Evolutionary conservation across 1,140 invertebrate genomes (phyloP).

Genomic region (Octopus bimaculoides): DNA sequence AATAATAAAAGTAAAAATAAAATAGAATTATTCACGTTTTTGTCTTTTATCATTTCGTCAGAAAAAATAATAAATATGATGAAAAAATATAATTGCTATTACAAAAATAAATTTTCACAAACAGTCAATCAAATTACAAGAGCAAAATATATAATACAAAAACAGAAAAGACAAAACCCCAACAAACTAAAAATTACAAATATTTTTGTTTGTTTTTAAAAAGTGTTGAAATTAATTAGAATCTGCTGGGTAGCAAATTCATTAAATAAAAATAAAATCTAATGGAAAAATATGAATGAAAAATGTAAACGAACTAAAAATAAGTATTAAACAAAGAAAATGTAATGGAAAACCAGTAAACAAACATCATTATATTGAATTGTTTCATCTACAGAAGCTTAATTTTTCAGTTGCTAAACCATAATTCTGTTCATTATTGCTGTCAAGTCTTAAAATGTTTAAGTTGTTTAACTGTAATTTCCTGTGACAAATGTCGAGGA

Average conservation of each 20-base stretch:
- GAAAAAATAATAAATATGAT: no score
- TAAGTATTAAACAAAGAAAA: slow-evolving; percentile 8
- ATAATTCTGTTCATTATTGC: neutral
- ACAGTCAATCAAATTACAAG: no score
- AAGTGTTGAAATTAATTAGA: slow-evolving; percentile 2
- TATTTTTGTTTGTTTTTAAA: neutral
- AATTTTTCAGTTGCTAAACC: neutral
- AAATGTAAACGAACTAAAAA: neutral
- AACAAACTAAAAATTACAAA: neutral
- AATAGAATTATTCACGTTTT: no score
- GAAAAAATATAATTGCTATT: no score
- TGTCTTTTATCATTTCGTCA: no score
- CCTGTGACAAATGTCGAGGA: no score
- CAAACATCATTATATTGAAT: neutral
- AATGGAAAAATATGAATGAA: neutral
- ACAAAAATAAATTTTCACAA: no score
- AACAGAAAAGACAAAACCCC: neutral
- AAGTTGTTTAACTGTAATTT: no score
- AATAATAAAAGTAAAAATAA: no score
- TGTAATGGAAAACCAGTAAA: neutral
- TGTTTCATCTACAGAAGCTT: neutral
- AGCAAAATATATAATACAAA: no score
- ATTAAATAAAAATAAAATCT: neutral
- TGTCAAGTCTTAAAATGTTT: neutral
- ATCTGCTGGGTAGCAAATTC: neutral